Percentiles rank a stretch among this genome's conserved stretches.
phyloP scores from a whole-genome alignment of 2,113 vertebrate genomes.

The Oryzias melastigma region DNA sequence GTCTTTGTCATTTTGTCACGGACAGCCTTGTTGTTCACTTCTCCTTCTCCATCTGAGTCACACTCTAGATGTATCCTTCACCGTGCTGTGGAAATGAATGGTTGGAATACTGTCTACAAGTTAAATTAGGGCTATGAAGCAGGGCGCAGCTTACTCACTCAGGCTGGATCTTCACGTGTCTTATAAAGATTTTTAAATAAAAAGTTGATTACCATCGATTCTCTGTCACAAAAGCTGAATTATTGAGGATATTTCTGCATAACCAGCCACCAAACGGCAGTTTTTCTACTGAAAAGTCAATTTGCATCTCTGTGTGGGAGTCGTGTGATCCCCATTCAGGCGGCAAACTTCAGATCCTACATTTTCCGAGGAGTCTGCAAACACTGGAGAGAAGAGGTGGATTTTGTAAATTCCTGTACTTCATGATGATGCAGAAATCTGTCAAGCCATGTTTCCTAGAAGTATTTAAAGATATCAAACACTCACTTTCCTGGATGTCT shows the following conservation, averaged over 20 bases:
- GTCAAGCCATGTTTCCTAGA: constrained; percentile 37
- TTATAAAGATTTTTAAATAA: constrained; percentile 13
- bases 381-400: constrained; percentile 46
- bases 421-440: constrained; percentile 53
- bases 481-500: constrained; percentile 62
- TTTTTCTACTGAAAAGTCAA: constrained; percentile 15
- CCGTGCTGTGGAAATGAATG: constrained; percentile 41
- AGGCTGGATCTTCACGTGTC: constrained; percentile 10
- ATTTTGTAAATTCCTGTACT: constrained; percentile 67
- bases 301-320: constrained; percentile 22
- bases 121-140: constrained; percentile 36
- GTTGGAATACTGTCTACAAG: constrained; percentile 46
- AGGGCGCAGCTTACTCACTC: constrained; percentile 15
- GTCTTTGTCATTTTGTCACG: constrained; percentile 53
- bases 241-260: constrained; percentile 25
- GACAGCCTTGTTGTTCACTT: constrained; percentile 40
- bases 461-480: constrained; percentile 76
- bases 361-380: constrained; percentile 7
- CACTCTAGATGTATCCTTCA: constrained; percentile 40
- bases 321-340: constrained; percentile 15
- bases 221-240: constrained; percentile 16
- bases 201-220: constrained; percentile 30
- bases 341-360: constrained; percentile 19
- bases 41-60: constrained; percentile 41
- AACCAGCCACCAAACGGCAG: constrained; percentile 7